These are phyloP conservation scores for Cichlasoma orientale DNA, from an alignment of 2,797 vertebrate genomes.

Conservation along the genomic window DNA sequence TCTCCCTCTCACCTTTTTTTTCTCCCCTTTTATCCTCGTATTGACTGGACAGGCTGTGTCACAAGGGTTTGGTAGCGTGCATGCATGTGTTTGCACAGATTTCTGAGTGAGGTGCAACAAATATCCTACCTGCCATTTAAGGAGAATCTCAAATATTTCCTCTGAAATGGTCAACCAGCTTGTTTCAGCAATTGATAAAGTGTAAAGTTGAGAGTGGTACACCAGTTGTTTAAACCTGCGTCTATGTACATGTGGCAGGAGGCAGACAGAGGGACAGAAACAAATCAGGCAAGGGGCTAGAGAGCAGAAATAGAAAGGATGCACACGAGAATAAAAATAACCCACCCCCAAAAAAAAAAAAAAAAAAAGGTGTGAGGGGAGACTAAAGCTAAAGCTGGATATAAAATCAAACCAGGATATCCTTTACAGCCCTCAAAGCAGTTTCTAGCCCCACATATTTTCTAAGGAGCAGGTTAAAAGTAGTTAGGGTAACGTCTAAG, in stretches of 20 bases:
- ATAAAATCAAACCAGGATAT: conserved; percentile 60
- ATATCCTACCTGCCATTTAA: background rate
- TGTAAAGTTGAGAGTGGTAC: conserved; percentile 10
- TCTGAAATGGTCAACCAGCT: conserved; percentile 24
- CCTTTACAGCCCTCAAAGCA: conserved; percentile 41
- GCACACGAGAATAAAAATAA: background rate
- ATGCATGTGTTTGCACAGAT: background rate
- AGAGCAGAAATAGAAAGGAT: background rate
- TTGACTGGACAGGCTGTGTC: conserved; percentile 9
- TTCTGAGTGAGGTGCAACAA: background rate
- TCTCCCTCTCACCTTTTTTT: background rate
- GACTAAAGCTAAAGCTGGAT: conserved; percentile 38
- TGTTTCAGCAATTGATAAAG: conserved; percentile 33
- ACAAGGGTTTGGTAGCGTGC: background rate
- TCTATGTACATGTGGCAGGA: conserved; percentile 1
- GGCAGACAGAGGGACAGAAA: background rate
- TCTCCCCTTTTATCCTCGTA: background rate
- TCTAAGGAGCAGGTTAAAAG: conserved; percentile 49
- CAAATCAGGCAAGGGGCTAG: conserved; percentile 4
- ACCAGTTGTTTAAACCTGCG: conserved; percentile 3
- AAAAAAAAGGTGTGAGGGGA: background rate
- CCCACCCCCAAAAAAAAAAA: too few species aligned
- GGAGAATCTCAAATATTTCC: conserved; percentile 10
- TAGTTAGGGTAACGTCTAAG: conserved; percentile 56
- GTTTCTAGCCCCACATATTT: conserved; percentile 55